Percentiles rank a stretch among this genome's conserved stretches.
These are phyloP conservation scores for Lysandra bellargus DNA, from an alignment of 2,888 invertebrate genomes.

Conservation along the genomic window DNA sequence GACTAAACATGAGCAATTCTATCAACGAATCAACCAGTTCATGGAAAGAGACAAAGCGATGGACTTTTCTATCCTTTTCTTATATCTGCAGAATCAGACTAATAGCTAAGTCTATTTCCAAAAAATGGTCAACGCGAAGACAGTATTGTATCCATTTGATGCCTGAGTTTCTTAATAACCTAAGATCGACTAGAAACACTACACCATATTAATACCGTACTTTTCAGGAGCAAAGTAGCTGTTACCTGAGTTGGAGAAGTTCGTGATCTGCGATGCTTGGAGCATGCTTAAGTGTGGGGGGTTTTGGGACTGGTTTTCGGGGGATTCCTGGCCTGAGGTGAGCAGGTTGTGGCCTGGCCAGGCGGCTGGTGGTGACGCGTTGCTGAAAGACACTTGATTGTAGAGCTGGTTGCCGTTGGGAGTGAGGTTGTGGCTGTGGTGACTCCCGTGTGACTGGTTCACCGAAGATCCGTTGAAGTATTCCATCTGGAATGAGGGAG, in stretches of 20 bases:
- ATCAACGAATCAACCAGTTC: background rate
- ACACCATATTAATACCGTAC: conserved; percentile 79
- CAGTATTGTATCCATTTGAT: background rate
- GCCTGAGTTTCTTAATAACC: conserved; percentile 34
- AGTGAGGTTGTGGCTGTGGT: conserved; percentile 70
- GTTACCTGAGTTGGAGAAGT: conserved; percentile 76
- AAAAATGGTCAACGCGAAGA: background rate
- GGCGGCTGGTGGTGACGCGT: conserved; percentile 71
- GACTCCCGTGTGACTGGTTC: conserved; percentile 69
- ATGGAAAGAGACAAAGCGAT: background rate
- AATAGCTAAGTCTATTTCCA: background rate
- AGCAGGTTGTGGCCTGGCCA: conserved; percentile 75
- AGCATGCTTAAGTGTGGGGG: conserved; percentile 74
- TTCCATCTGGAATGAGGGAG: conserved; percentile 66
- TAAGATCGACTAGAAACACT: conserved; percentile 57
- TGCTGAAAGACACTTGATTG: conserved; percentile 76
- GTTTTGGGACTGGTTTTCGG: conserved; percentile 72
- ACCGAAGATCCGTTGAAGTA: conserved; percentile 75
- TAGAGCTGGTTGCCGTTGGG: conserved; percentile 74
- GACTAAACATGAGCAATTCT: conserved; percentile 7
- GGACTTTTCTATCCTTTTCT: background rate
- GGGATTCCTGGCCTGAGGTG: conserved; percentile 69
- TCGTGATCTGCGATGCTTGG: conserved; percentile 74
- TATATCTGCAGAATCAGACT: background rate
- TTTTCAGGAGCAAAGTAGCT: conserved; percentile 77